Base-by-base conservation (phyloP, 2,797 vertebrate species). In the Rhynchonycteris naso region DNA sequence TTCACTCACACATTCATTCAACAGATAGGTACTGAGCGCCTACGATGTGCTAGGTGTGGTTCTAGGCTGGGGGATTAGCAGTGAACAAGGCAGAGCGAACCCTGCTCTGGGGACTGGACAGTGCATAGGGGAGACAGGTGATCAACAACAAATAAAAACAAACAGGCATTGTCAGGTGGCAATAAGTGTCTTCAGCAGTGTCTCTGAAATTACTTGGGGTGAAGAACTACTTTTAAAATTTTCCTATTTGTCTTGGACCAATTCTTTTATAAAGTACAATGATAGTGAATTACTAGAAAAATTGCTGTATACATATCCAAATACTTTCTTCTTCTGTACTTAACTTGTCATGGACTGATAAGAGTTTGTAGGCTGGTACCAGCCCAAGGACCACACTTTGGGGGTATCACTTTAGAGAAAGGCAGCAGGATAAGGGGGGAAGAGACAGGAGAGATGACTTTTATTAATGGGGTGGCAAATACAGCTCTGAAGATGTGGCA, bases 91-190 rank as follows among this genome's bases (percentile, higher is more conserved):
- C 21, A 24, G 28, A 82, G 69, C 9, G 13, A 43, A 22, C 21
- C 33, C 52, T 2, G 13, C 65, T 7, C 0, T 4, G 14, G 4
- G 33, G 52, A 21, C 43, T 22, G 7, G 56, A 4, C 22, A 1
- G 71, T 30, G n/a, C 9, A 1, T 3, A 3, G 1, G 18, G 30
- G 82, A 78, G 94, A 30, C 28, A 0, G 63, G 22, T 0, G 19
- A 47, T n/a, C 22, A 33, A 52, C 33, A 47, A 26, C 71, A 71
- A 54, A 43, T 7, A 7, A 33, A 43, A 71, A 5, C n/a, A 18
- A 19, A 59, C 1, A 22, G 14, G 11, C 0, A 3, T 21, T 11
- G 24, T n/a, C 21, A 1, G 18, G 56, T 15, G 69, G 43, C 19
- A 7, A 0, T 24, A 35, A 35, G 33, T 24, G 69, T 78, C 47